phyloP scores from a whole-genome alignment of 2,797 vertebrate species.

The Dendrocincla fuliginosa region DNA sequence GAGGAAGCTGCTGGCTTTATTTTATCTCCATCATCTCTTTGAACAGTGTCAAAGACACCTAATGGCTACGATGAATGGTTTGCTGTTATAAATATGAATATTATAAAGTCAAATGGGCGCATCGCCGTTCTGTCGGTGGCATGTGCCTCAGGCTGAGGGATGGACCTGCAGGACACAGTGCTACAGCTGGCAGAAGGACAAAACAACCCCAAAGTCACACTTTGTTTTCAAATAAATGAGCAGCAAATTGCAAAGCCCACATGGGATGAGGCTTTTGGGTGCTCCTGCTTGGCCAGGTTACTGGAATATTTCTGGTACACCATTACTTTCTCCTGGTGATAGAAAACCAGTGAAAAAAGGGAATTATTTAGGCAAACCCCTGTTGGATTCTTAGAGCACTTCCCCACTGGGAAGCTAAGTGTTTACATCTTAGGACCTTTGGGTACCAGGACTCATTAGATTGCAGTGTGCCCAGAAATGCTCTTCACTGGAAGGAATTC shows the following conservation, averaged over 20 bases:
- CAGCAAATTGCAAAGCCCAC: neutral
- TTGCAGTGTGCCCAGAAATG: rapidly evolving
- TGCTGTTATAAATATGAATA: neutral
- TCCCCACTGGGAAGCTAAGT: neutral
- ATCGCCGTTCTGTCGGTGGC: rapidly evolving
- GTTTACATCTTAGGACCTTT: neutral
- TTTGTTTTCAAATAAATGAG: neutral
- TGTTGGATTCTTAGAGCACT: neutral
- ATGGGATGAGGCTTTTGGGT: neutral
- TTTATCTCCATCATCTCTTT: neutral
- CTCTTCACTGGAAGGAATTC: neutral
- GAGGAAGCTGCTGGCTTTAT: neutral
- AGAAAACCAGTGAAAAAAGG: neutral
- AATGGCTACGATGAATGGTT: neutral
- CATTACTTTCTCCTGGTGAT: neutral
- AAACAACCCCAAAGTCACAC: neutral
- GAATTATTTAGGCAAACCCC: neutral
- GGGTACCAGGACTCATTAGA: neutral
- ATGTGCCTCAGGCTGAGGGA: neutral
- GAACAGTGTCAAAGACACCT: neutral
- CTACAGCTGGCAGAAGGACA: neutral
- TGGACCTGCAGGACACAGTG: neutral
- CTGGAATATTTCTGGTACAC: neutral
- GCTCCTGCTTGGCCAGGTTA: neutral
- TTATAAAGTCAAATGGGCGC: neutral